A percentile compares a stretch with the other conserved stretches of the same genome.
Conservation (phyloP, 1,140 invertebrate genomes). For the Schlechtendalia chinensis region DNA sequence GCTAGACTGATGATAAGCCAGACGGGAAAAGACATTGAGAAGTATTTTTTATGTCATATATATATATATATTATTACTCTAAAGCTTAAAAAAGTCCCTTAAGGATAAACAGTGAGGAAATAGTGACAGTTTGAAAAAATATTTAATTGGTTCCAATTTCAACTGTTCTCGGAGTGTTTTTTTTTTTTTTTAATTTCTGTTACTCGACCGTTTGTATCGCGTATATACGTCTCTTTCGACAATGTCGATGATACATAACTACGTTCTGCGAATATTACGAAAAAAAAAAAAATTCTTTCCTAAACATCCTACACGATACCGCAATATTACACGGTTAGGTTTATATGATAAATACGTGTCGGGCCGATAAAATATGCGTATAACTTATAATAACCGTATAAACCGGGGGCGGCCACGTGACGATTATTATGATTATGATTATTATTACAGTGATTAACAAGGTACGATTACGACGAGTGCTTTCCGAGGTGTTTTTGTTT, state of each 20-base stretch:
- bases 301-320: too few species aligned
- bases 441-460: slow-evolving; percentile 8
- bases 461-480: not conserved
- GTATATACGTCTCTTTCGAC: not conserved
- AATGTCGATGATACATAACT: too few species aligned
- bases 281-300: too few species aligned
- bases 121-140: not conserved
- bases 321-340: too few species aligned
- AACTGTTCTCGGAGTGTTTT: not conserved
- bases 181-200: too few species aligned
- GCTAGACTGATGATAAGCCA: slow-evolving; percentile 13
- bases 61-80: not conserved
- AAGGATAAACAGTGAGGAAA: not conserved
- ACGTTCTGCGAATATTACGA: too few species aligned
- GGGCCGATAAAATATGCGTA: too few species aligned
- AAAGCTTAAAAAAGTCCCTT: not conserved
- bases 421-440: not conserved
- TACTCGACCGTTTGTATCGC: not conserved
- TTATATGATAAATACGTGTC: too few species aligned
- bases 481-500: not conserved
- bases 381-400: too few species aligned
- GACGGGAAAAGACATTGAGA: slow-evolving; percentile 4
- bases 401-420: too few species aligned
- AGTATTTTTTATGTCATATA: not conserved
- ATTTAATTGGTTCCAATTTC: slow-evolving; percentile 30